These are phyloP conservation scores for Coreoperca whiteheadi DNA, from an alignment of 2,113 vertebrate genomes.

Conservation along the genomic window DNA sequence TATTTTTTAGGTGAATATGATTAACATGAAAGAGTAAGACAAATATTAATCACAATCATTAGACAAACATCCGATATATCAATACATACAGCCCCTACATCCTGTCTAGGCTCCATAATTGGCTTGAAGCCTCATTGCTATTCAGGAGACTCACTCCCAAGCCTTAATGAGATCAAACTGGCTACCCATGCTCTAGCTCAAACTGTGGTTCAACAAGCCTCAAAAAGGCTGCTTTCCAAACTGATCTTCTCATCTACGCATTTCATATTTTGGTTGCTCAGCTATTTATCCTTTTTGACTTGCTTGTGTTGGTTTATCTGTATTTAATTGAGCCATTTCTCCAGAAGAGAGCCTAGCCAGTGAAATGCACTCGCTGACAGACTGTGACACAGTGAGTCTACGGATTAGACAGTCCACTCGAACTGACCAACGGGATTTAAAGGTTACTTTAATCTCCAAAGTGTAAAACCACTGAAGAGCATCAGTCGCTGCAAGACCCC, in stretches of 20 bases:
- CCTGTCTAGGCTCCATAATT: conserved; percentile 47
- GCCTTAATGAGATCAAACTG: conserved; percentile 73
- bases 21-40: too few species aligned
- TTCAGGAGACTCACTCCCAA: conserved; percentile 52
- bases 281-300: conserved; percentile 31
- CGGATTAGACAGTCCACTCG: conserved; percentile 74
- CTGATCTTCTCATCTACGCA: conserved; percentile 54
- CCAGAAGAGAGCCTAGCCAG: conserved; percentile 27
- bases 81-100: conserved; percentile 34
- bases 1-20: conserved; percentile 9
- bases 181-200: conserved; percentile 26
- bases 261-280: conserved; percentile 56
- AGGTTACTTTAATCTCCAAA: conserved; percentile 81
- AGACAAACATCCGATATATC: conserved; percentile 49
- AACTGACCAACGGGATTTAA: conserved; percentile 81
- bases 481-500: conserved; percentile 57
- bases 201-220: conserved; percentile 41
- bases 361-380: conserved; percentile 34
- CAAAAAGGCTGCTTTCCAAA: conserved; percentile 42
- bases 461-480: conserved; percentile 73
- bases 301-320: conserved; percentile 44
- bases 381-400: conserved; percentile 55
- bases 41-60: conserved; percentile 40
- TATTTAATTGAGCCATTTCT: conserved; percentile 65
- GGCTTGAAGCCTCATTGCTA: conserved; percentile 64